phyloP scores from a whole-genome alignment of 2,888 invertebrate species.

The Trichopoda pennipes region DNA sequence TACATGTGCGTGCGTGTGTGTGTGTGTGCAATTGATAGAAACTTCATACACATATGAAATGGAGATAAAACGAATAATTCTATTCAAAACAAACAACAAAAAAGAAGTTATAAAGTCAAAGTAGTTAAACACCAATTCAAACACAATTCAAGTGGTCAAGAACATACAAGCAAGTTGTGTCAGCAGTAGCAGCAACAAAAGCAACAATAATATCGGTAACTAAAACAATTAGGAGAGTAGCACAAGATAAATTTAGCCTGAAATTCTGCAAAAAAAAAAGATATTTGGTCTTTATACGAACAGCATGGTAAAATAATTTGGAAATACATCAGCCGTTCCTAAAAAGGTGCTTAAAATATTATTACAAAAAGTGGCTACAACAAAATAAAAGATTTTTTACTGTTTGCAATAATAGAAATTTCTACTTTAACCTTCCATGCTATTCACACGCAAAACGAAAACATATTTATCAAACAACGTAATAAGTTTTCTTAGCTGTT shows the following conservation, averaged over 20 bases:
- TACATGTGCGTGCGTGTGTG: not conserved
- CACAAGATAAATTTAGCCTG: not conserved
- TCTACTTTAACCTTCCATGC: no score
- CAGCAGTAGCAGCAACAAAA: not conserved
- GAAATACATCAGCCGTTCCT: no score
- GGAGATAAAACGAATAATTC: constrained; percentile 47
- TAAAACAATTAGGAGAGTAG: constrained; percentile 6
- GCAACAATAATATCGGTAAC: not conserved
- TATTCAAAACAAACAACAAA: constrained; percentile 31
- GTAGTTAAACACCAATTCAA: constrained; percentile 67
- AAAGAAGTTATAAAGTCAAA: constrained; percentile 56
- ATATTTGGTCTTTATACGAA: constrained; percentile 30
- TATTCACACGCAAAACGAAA: no score
- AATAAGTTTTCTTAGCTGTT: no score
- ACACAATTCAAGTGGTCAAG: constrained; percentile 66
- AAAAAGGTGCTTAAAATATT: no score
- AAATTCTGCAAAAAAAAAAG: constrained; percentile 4
- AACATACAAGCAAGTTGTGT: constrained; percentile 27
- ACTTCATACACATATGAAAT: constrained; percentile 28
- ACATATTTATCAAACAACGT: no score
- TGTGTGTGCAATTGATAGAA: not conserved
- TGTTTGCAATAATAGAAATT: no score
- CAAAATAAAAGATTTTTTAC: no score
- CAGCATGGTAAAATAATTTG: not conserved
- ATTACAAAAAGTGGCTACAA: no score